Conservation (phyloP, 1,140 invertebrate genomes). For the Lasioglossum baleicum region DNA sequence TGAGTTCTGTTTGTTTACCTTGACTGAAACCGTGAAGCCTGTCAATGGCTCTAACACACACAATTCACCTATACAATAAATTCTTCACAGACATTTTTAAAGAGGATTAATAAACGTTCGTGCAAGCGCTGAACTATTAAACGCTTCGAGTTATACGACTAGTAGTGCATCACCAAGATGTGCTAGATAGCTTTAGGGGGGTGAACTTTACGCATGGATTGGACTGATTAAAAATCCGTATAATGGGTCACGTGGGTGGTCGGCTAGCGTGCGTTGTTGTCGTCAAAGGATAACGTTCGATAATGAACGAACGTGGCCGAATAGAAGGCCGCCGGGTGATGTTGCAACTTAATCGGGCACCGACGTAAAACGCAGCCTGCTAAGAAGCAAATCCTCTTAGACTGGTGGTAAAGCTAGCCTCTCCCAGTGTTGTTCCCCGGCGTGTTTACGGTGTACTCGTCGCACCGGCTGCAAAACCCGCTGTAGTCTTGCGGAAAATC, state of each 20-base stretch:
- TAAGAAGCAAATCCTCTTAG: neutral
- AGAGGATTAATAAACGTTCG: neutral
- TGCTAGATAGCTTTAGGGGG: neutral
- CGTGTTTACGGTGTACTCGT: neutral
- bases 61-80: too few species aligned
- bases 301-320: neutral
- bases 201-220: neutral
- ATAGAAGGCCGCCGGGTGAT: neutral
- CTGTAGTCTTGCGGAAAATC: constrained; percentile 26
- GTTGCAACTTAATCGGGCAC: neutral
- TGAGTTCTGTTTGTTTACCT: constrained; percentile 81
- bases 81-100: neutral
- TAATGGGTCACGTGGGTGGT: constrained; percentile 23
- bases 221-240: neutral
- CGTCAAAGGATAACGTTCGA: neutral
- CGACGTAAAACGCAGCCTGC: neutral
- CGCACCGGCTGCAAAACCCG: neutral
- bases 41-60: too few species aligned
- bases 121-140: constrained; percentile 15
- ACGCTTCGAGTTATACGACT: neutral
- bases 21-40: too few species aligned
- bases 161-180: neutral
- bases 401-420: neutral
- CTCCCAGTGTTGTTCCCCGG: too few species aligned
- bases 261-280: constrained; percentile 3